phyloP scores from a whole-genome alignment of 2,888 invertebrate species.

The Agriopis aurantiaria region DNA sequence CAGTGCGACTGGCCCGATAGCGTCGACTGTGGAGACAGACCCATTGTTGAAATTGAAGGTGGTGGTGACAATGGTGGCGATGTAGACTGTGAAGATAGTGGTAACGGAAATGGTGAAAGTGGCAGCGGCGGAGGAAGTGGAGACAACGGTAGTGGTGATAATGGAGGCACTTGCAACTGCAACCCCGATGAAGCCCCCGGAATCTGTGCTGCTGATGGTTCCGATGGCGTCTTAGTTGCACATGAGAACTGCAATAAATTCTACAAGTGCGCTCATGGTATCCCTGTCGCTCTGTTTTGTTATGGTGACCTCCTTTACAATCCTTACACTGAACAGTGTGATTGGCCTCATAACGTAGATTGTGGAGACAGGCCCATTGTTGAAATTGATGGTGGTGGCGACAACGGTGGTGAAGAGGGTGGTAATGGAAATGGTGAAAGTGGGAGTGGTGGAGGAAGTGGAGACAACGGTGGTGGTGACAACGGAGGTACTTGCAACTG shows the following conservation, averaged over 20 bases:
- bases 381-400: slow-evolving; percentile 21
- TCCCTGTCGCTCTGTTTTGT: slow-evolving; percentile 50
- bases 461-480: slow-evolving; percentile 9
- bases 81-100: slow-evolving; percentile 24
- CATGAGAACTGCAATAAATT: slow-evolving; percentile 62
- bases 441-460: slow-evolving; percentile 16
- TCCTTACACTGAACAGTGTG: slow-evolving; percentile 52
- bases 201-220: slow-evolving; percentile 53
- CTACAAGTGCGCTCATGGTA: slow-evolving; percentile 52
- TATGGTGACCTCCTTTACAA: slow-evolving; percentile 50
- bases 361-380: slow-evolving; percentile 53
- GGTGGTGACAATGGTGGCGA: slow-evolving; percentile 24
- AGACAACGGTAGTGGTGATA: background rate
- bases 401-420: slow-evolving; percentile 18
- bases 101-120: slow-evolving; percentile 28
- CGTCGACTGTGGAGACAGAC: slow-evolving; percentile 55
- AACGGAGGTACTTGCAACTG: slow-evolving; percentile 35
- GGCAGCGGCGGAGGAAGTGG: slow-evolving; percentile 21
- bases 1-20: slow-evolving; percentile 56
- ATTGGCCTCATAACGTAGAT: slow-evolving; percentile 58
- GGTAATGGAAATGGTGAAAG: too few species aligned
- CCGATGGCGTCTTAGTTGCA: slow-evolving; percentile 54
- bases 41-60: slow-evolving; percentile 31
- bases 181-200: slow-evolving; percentile 54
- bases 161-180: slow-evolving; percentile 36